Conservation (phyloP, 1,140 invertebrate genomes). For the Euura lappo region DNA sequence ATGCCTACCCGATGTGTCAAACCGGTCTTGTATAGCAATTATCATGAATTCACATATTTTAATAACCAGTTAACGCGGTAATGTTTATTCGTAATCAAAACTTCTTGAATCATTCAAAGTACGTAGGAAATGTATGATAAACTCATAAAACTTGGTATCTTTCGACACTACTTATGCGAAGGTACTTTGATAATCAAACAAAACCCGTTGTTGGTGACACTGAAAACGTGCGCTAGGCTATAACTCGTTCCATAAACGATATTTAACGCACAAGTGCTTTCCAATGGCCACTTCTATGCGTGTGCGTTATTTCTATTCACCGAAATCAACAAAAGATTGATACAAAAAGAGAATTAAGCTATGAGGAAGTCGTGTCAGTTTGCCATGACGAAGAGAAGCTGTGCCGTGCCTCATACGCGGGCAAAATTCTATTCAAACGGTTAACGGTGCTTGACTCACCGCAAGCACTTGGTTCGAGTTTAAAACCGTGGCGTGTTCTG, state of each 20-base stretch:
- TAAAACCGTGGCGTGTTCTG: background rate
- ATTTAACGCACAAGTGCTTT: no score
- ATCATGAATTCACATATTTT: background rate
- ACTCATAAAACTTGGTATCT: no score
- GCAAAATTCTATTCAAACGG: background rate
- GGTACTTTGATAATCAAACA: no score
- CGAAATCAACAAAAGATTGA: no score
- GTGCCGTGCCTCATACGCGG: background rate
- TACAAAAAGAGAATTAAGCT: background rate
- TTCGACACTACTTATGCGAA: no score
- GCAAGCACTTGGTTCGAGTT: background rate
- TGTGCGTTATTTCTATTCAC: no score
- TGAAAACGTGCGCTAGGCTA: no score
- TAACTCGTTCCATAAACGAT: no score
- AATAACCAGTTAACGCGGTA: background rate
- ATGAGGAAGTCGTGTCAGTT: background rate
- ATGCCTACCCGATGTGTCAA: background rate
- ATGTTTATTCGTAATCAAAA: background rate
- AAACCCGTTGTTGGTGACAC: no score
- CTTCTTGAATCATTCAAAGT: background rate
- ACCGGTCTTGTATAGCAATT: background rate
- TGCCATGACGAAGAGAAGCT: background rate
- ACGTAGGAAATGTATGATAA: background rate
- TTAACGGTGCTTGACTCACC: background rate
- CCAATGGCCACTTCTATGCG: no score